Percentiles rank a stretch among this genome's conserved stretches.
Evolutionary conservation across 2,888 invertebrate species (phyloP).

Genomic region (Epistrophe eligans): DNA sequence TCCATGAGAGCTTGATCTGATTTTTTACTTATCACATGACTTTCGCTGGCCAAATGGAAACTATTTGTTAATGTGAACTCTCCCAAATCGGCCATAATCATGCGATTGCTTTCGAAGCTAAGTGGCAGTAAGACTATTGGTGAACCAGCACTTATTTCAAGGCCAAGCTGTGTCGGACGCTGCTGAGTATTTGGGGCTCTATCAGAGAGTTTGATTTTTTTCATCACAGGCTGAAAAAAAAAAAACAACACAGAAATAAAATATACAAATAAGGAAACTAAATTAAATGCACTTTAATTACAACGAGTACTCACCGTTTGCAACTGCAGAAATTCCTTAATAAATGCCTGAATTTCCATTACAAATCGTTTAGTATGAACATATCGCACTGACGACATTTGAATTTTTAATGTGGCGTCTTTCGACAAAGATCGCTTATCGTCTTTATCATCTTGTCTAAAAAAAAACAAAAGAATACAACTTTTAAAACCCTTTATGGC

Average conservation of each 20-base stretch:
- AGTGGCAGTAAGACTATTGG: slow-evolving; percentile 95
- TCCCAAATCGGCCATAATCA: slow-evolving; percentile 92
- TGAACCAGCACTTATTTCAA: slow-evolving; percentile 84
- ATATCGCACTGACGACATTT: slow-evolving; percentile 96
- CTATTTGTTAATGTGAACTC: slow-evolving; percentile 91
- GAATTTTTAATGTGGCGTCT: slow-evolving; percentile 84
- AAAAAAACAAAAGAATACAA: not conserved
- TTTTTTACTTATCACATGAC: slow-evolving; percentile 79
- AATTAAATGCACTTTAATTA: too few relatives aligned
- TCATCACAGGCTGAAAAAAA: slow-evolving; percentile 81
- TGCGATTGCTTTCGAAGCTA: slow-evolving; percentile 90
- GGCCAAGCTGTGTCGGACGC: slow-evolving; percentile 81
- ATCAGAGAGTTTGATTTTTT: slow-evolving; percentile 81
- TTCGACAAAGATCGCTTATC: slow-evolving; percentile 78
- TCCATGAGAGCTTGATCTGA: slow-evolving; percentile 77
- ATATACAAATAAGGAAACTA: too few relatives aligned
- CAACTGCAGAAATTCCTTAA: slow-evolving; percentile 92
- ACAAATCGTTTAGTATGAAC: slow-evolving; percentile 97
- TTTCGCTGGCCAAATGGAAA: slow-evolving; percentile 87
- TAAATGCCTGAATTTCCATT: slow-evolving; percentile 94
- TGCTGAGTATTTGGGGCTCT: slow-evolving; percentile 77
- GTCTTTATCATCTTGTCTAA: slow-evolving; percentile 75
- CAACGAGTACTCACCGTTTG: slow-evolving; percentile 87
- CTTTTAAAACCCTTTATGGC: not conserved
- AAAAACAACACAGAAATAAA: too few relatives aligned